These are phyloP conservation scores for Microcebus lehilahytsara DNA, from an alignment of 2,113 vertebrate species.

Conservation along the genomic window DNA sequence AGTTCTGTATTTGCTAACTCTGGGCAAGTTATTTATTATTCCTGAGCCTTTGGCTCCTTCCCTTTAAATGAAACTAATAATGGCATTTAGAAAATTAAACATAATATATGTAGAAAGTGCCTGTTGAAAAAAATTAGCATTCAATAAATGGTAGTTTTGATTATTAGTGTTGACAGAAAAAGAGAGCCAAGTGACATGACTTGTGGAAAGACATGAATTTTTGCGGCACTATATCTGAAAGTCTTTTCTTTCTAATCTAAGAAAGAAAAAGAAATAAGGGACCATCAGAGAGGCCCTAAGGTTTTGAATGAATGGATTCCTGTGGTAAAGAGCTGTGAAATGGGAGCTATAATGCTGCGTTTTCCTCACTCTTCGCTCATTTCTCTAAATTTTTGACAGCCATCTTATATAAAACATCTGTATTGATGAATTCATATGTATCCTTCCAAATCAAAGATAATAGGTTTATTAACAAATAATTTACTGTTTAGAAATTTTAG, in stretches of 20 bases:
- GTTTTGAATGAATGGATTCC: neutral
- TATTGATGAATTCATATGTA: neutral
- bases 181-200: constrained; percentile 12
- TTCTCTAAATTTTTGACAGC: neutral
- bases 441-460: constrained; percentile 8
- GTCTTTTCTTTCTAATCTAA: neutral
- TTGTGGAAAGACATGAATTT: neutral
- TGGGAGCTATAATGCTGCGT: neutral
- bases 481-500: neutral
- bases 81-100: neutral
- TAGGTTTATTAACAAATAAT: neutral
- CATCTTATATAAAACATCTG: neutral
- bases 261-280: neutral
- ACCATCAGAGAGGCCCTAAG: neutral
- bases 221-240: neutral
- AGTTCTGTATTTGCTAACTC: neutral
- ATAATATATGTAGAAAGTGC: neutral
- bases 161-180: neutral
- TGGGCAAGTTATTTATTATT: neutral
- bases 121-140: neutral
- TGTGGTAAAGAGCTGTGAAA: neutral
- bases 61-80: neutral
- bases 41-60: neutral
- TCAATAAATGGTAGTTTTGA: neutral
- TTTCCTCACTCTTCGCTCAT: neutral